Percentiles rank a stretch among this genome's conserved stretches.
These are phyloP conservation scores for Oncorhynchus keta DNA, from an alignment of 2,113 vertebrate species.

Conservation along the genomic window DNA sequence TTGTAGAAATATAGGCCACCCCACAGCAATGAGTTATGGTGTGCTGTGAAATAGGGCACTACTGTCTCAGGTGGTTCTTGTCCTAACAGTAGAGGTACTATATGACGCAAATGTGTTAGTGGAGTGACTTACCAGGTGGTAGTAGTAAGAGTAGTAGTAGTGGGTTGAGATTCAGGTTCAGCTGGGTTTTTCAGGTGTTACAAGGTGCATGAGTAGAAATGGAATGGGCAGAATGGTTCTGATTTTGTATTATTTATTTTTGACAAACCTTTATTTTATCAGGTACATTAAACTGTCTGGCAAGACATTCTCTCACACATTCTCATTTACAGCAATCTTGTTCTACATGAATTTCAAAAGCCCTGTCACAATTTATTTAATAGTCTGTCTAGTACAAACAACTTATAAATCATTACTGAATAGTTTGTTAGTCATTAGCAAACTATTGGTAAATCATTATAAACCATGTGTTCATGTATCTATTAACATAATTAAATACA, in stretches of 20 bases:
- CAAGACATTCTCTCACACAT: not conserved
- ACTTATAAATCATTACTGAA: not conserved
- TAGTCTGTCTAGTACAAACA: not conserved
- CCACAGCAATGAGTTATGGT: too few species aligned
- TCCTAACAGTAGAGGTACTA: too few species aligned
- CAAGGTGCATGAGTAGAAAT: not conserved
- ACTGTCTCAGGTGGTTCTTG: too few species aligned
- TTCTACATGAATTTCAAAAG: too few species aligned
- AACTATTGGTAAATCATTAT: slow-evolving; percentile 19
- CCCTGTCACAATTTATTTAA: not conserved
- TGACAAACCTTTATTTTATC: not conserved
- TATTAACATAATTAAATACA: slow-evolving; percentile 11
- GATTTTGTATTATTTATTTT: not conserved
- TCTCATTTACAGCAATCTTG: not conserved
- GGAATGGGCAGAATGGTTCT: too few species aligned
- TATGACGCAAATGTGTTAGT: too few species aligned
- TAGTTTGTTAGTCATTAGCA: not conserved
- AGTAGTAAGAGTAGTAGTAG: too few species aligned
- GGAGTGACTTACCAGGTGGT: too few species aligned
- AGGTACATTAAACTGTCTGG: not conserved
- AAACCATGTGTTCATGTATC: slow-evolving; percentile 33
- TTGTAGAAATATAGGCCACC: too few species aligned
- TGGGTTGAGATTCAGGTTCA: not conserved
- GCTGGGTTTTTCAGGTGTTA: not conserved
- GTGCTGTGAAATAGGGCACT: too few species aligned